Conservation (phyloP, 2,113 vertebrate species). For the Numenius arquata region DNA sequence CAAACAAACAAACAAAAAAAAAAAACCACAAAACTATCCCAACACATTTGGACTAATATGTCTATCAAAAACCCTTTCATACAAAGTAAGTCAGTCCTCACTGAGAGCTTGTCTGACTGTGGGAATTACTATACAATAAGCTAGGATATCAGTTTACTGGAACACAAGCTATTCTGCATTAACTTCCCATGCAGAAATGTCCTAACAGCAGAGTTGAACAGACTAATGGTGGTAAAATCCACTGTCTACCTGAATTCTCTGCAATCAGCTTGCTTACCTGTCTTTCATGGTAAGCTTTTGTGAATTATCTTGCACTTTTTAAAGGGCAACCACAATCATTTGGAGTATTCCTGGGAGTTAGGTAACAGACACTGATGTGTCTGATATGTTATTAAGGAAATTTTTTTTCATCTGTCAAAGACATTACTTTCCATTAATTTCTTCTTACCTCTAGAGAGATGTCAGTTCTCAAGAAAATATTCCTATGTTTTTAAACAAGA, state of each 20-base stretch:
- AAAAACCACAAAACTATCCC: background rate
- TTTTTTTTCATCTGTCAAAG: background rate
- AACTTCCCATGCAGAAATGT: background rate
- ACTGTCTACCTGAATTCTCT: background rate
- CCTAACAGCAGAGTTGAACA: background rate
- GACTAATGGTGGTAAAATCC: background rate
- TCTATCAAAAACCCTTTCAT: background rate
- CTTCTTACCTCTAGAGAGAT: background rate
- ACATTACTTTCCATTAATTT: background rate
- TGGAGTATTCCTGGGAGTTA: background rate
- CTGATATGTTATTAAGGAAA: background rate
- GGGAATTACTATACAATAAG: background rate
- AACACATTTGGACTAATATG: background rate
- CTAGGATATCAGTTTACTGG: background rate
- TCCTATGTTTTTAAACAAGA: background rate
- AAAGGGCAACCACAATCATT: background rate
- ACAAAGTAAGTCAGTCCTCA: rapidly evolving
- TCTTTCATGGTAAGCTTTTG: background rate
- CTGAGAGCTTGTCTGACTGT: background rate
- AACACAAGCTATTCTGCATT: background rate
- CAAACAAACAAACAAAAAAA: background rate
- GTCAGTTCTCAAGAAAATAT: background rate
- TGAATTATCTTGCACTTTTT: background rate
- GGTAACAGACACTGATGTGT: background rate
- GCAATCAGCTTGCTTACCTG: background rate